These are phyloP conservation scores for Phodopus roborovskii DNA, from an alignment of 2,113 vertebrate genomes.

Conservation along the genomic window DNA sequence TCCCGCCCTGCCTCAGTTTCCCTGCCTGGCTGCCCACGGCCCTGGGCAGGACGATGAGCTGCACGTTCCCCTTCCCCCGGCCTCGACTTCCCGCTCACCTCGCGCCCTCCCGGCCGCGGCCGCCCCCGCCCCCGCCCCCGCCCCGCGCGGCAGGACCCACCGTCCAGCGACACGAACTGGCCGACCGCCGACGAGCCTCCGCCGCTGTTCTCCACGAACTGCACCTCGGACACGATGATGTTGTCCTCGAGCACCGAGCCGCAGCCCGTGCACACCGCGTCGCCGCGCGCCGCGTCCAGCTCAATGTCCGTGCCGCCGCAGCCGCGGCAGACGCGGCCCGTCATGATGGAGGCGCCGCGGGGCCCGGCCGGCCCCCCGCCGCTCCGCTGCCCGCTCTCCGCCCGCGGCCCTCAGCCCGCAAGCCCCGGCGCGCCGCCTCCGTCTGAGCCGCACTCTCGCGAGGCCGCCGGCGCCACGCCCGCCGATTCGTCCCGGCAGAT, in stretches of 20 bases:
- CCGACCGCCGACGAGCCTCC: conserved; percentile 95
- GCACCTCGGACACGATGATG: conserved; percentile 98
- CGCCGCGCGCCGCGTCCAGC: conserved; percentile 94
- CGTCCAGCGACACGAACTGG: conserved; percentile 96
- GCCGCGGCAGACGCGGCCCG: conserved; percentile 90
- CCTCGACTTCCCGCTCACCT: background rate
- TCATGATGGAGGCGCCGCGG: conserved; percentile 84
- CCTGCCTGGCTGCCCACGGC: background rate
- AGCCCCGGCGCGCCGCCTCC: background rate
- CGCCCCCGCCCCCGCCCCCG: background rate
- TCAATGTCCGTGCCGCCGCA: conserved; percentile 96
- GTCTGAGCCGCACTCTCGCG: conserved; percentile 56
- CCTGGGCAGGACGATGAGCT: background rate
- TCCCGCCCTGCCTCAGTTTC: background rate
- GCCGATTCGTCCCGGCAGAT: conserved; percentile 63
- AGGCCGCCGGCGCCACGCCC: conserved; percentile 28
- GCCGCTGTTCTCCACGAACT: conserved; percentile 96
- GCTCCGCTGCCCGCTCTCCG: background rate
- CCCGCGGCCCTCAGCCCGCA: background rate
- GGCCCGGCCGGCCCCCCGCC: background rate
- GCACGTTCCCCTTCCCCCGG: background rate
- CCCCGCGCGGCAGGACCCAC: conserved; percentile 83
- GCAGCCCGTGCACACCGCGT: conserved; percentile 95
- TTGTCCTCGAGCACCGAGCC: conserved; percentile 98
- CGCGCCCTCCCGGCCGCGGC: background rate